Evolutionary conservation across 37 sponge, comb jelly and placozoan species (phyloP), one percentile per base, ranked within the genome.

Genomic region (Corticium candelabrum): DNA sequence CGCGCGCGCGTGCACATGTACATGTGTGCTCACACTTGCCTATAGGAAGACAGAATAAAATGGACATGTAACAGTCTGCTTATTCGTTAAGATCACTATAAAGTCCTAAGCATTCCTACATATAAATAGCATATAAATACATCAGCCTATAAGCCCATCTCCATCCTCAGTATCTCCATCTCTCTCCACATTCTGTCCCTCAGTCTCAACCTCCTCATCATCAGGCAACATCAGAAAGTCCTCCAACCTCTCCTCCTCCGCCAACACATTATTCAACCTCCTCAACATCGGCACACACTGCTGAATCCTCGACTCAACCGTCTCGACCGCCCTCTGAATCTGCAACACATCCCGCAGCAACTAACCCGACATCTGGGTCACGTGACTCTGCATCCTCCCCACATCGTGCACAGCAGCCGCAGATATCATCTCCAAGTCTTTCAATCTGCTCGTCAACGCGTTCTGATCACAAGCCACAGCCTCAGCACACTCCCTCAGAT

Each of bases 401-500:
- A 50, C 62, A 27, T 50, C 62, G 62, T 50, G 62, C 11, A 27
- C 15, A 50, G 21, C 62, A 21, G 62, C 62, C 15, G 21, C 62
- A 11, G 62, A 50, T 50, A 50, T 50, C 62, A 50, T 50, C 15
- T 50, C 62, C 15, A 50, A 11, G 62, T 50, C 62, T 21, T 50
- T 50, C 15, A 50, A 21, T 50, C 62, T 11, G 11, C 62, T 11
- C 62, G 62, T 21, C 15, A 50, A 21, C 62, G 62, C 62, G 11
- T 50, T 50, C 73, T 70, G 73, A 15, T 70, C 29, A 32, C 5
- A 4, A 7, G 73, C 73, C 29, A 70, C 73, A 5, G 73, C 73
- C 34, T n/a, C 73, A 29, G 73, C 73, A 29, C 73, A 70, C 29
- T 70, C 73, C 34, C 73, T 7, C 29, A 70, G 34, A 29, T 70